phyloP scores from a whole-genome alignment of 2,113 vertebrate species.

The Jacana jacana region DNA sequence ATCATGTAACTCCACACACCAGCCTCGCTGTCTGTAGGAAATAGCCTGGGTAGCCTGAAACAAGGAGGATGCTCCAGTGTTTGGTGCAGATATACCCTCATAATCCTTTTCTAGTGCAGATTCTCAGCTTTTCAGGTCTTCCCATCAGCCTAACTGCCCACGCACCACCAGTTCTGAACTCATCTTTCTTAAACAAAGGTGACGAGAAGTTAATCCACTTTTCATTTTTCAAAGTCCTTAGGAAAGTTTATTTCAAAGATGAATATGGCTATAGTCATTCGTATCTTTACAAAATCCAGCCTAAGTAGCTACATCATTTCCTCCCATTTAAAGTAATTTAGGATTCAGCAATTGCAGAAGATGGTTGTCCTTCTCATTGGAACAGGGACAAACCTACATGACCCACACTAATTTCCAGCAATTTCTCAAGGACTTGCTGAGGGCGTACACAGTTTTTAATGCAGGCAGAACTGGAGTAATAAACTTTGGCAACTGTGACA shows the following conservation, averaged over 20 bases:
- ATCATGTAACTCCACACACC: not conserved
- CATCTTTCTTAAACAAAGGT: not conserved
- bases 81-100: not conserved
- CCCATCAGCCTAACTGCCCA: not conserved
- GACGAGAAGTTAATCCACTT: not conserved
- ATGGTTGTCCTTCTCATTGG: not conserved
- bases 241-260: not conserved
- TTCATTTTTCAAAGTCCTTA: not conserved
- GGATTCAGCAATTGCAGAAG: not conserved
- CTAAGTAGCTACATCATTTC: not conserved
- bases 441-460: not conserved
- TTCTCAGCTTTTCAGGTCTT: not conserved
- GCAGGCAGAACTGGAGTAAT: not conserved
- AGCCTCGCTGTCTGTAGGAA: not conserved
- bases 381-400: not conserved
- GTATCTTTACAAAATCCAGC: not conserved
- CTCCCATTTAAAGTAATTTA: not conserved
- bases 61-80: not conserved
- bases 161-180: not conserved
- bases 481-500: not conserved
- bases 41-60: not conserved
- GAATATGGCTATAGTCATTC: not conserved
- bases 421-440: not conserved
- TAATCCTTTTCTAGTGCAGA: not conserved
- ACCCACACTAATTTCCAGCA: not conserved